A percentile compares a stretch with the other conserved stretches of the same genome.
Conservation (phyloP, 2,797 vertebrate species). For the Chrosomus eos region DNA sequence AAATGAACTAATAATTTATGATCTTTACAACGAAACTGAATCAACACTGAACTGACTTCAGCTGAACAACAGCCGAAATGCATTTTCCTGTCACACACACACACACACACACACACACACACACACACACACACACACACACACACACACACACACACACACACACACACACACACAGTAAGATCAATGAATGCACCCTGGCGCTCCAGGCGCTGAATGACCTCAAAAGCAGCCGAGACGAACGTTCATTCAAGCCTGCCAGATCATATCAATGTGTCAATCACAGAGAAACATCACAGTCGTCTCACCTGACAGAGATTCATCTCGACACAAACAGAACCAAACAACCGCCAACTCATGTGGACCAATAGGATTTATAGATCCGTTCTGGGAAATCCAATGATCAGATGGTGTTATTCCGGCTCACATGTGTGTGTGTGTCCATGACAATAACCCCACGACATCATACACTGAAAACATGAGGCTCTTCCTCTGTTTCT, state of each 20-base stretch:
- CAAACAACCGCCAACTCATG: not conserved
- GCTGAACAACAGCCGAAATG: too few relatives aligned
- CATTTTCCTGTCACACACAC: too few relatives aligned
- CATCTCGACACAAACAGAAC: not conserved
- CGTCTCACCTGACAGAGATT: not conserved
- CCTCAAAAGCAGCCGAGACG: slow-evolving; percentile 64
- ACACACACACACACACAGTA: not conserved
- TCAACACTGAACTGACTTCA: too few relatives aligned
- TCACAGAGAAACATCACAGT: slow-evolving; percentile 36
- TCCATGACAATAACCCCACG: not conserved
- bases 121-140: not conserved
- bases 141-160: not conserved
- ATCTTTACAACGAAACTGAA: too few relatives aligned
- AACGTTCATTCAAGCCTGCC: slow-evolving; percentile 1
- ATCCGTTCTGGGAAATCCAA: slow-evolving; percentile 5
- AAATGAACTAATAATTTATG: too few relatives aligned
- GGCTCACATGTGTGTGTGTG: not conserved
- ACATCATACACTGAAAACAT: not conserved
- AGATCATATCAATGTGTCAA: slow-evolving; percentile 71
- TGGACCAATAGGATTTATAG: not conserved
- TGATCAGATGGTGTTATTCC: not conserved
- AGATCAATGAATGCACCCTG: slow-evolving; percentile 72
- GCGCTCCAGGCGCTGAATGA: slow-evolving; percentile 70
- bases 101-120: not conserved
- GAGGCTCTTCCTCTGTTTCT: not conserved